Conservation (phyloP, 2,888 invertebrate species). For the Drosophila monieri region DNA sequence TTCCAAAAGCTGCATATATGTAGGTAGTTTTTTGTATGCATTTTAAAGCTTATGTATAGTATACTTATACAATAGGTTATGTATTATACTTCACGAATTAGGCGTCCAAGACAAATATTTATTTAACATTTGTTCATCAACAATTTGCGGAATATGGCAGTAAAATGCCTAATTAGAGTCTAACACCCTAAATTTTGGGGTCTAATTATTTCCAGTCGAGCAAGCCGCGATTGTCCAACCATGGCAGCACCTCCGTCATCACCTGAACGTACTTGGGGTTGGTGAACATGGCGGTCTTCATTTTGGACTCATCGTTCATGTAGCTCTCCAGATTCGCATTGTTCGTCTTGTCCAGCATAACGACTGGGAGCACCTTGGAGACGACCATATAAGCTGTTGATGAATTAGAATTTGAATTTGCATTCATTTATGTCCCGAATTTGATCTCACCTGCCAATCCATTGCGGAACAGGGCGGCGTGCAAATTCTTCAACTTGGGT, state of each 20-base stretch:
- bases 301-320: slow-evolving; percentile 70
- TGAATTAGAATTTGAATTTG: neutral
- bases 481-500: slow-evolving; percentile 80
- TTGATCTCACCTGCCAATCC: slow-evolving; percentile 76
- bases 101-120: slow-evolving; percentile 1
- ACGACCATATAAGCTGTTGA: slow-evolving; percentile 79
- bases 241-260: slow-evolving; percentile 79
- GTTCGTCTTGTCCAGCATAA: slow-evolving; percentile 77
- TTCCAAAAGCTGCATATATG: no score
- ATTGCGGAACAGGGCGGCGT: slow-evolving; percentile 74
- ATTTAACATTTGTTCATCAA: slow-evolving; percentile 5
- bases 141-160: slow-evolving; percentile 6
- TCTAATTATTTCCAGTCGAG: slow-evolving; percentile 75
- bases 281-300: slow-evolving; percentile 77
- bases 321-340: slow-evolving; percentile 62
- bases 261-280: slow-evolving; percentile 80
- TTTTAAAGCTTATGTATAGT: no score
- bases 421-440: neutral
- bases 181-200: neutral
- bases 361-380: slow-evolving; percentile 79
- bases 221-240: slow-evolving; percentile 82
- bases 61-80: no score
- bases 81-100: neutral
- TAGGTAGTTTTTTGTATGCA: no score
- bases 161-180: slow-evolving; percentile 16